Conservation (phyloP, 2,888 invertebrate species). For the Cataglyphis livida region DNA sequence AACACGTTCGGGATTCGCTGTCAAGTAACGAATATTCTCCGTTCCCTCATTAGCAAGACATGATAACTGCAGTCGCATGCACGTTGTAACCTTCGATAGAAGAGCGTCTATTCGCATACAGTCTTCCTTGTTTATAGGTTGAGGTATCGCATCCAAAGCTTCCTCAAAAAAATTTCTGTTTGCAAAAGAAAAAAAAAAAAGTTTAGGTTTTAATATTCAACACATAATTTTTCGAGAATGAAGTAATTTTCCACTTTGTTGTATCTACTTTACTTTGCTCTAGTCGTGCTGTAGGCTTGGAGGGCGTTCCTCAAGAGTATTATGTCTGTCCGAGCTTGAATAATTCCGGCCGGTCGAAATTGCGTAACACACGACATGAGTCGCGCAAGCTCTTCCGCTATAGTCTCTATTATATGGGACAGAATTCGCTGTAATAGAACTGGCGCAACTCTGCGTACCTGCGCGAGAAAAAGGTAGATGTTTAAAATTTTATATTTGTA, state of each 20-base stretch:
- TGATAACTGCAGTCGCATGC: constrained; percentile 82
- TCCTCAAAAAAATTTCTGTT: constrained; percentile 89
- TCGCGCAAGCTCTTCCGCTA: constrained; percentile 96
- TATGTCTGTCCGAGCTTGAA: constrained; percentile 93
- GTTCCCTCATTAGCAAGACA: constrained; percentile 76
- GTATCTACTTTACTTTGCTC: constrained; percentile 88
- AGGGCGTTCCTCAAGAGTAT: constrained; percentile 89
- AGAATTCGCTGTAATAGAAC: constrained; percentile 91
- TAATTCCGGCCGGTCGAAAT: constrained; percentile 90
- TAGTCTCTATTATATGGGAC: constrained; percentile 94
- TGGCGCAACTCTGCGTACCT: constrained; percentile 93
- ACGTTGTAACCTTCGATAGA: constrained; percentile 79
- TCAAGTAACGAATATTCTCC: constrained; percentile 52
- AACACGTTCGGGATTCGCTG: constrained; percentile 68
- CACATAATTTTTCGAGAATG: background rate
- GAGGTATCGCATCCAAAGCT: constrained; percentile 92
- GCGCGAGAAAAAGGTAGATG: constrained; percentile 46
- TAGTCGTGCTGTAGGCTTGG: constrained; percentile 88
- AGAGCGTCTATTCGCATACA: constrained; percentile 79
- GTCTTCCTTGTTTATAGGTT: constrained; percentile 88
- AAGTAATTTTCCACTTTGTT: constrained; percentile 23
- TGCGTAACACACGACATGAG: constrained; percentile 92
- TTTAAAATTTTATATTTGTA: background rate
- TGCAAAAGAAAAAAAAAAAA: background rate
- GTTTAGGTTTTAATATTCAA: background rate